A percentile compares a stretch with the other conserved stretches of the same genome.
These are phyloP conservation scores for Ostrea denselamellosa DNA, from an alignment of 1,140 invertebrate species.

Conservation along the genomic window DNA sequence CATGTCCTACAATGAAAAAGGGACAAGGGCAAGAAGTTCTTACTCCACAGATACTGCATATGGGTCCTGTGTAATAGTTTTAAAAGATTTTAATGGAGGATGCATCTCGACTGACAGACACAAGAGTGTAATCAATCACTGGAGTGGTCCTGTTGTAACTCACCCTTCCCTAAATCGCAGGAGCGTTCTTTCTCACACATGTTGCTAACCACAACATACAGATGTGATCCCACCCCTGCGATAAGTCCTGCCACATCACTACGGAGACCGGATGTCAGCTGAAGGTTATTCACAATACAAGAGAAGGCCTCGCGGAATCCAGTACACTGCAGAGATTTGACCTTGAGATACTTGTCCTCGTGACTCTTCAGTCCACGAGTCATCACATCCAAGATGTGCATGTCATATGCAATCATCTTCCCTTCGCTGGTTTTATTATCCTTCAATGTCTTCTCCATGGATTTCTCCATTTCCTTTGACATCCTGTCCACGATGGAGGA, in stretches of 20 bases:
- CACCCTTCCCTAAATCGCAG: constrained; percentile 15
- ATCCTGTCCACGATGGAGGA: background rate
- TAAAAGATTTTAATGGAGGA: background rate
- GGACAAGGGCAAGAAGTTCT: background rate
- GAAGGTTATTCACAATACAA: constrained; percentile 8
- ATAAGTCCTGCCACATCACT: background rate
- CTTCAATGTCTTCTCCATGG: background rate
- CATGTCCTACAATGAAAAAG: too few relatives aligned
- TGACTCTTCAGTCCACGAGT: background rate
- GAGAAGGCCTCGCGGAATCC: background rate
- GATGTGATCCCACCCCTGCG: background rate
- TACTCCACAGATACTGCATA: background rate
- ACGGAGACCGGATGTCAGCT: background rate
- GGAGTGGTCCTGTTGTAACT: background rate
- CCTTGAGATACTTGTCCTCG: constrained; percentile 10
- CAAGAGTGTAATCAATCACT: too few relatives aligned
- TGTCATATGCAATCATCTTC: background rate
- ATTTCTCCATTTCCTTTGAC: background rate
- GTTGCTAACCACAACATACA: background rate
- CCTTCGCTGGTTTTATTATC: background rate
- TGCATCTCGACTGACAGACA: background rate
- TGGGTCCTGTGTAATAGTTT: background rate
- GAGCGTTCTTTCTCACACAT: constrained; percentile 10
- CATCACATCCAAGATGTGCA: constrained; percentile 5
- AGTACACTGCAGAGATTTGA: constrained; percentile 16